A percentile compares a stretch with the other conserved stretches of the same genome.
These are phyloP conservation scores for Anastrepha obliqua DNA, from an alignment of 1,140 invertebrate species.

Conservation along the genomic window DNA sequence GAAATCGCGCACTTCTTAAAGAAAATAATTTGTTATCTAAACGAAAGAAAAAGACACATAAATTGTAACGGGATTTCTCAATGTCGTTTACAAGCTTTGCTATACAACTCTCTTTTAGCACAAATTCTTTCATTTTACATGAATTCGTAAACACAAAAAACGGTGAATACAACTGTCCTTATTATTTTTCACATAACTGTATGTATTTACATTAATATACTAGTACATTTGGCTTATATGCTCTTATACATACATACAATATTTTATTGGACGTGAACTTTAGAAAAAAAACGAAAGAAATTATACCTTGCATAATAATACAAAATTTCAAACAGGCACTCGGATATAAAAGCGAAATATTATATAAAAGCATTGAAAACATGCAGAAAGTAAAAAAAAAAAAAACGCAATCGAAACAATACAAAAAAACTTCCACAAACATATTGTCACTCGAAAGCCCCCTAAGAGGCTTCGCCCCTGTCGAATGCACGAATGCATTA, in stretches of 20 bases:
- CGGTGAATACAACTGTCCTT: too few species aligned
- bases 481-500: slow-evolving; percentile 16
- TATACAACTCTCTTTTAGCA: too few species aligned
- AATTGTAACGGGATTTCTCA: too few species aligned
- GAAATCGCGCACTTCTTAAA: too few species aligned
- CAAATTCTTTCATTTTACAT: too few species aligned
- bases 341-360: slow-evolving; percentile 29
- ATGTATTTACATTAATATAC: neutral
- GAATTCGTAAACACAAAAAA: too few species aligned
- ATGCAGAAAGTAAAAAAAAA: slow-evolving; percentile 3
- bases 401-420: neutral
- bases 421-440: neutral
- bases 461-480: neutral
- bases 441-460: slow-evolving; percentile 16
- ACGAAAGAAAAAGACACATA: too few species aligned
- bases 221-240: too few species aligned
- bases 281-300: neutral
- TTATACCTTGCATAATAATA: slow-evolving; percentile 31
- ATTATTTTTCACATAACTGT: too few species aligned
- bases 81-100: too few species aligned
- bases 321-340: neutral
- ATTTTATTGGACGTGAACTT: neutral
- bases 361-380: slow-evolving; percentile 28
- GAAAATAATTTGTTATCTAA: too few species aligned
- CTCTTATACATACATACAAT: neutral